Evolutionary conservation across 2,797 vertebrate species (phyloP).

Genomic region (Moxostoma hubbsi): DNA sequence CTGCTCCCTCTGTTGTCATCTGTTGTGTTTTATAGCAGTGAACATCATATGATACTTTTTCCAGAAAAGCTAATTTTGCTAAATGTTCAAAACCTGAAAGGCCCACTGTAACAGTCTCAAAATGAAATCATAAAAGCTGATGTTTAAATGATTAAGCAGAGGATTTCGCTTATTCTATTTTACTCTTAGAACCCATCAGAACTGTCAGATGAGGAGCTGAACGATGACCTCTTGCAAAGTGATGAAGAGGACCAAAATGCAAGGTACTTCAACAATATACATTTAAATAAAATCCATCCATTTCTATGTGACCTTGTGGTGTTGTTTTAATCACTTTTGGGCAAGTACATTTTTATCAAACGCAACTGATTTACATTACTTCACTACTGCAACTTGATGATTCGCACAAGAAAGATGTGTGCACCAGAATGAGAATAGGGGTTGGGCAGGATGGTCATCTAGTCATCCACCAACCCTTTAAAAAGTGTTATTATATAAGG

Average conservation of each 20-base stretch:
- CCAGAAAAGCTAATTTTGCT: not conserved
- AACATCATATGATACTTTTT: not conserved
- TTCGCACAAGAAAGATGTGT: too few relatives aligned
- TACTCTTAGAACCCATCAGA: conserved; percentile 88
- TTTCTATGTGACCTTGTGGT: not conserved
- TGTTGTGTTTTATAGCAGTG: not conserved
- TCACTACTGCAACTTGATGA: too few relatives aligned
- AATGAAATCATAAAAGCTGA: not conserved
- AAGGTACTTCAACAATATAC: conserved; percentile 60
- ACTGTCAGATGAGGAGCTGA: conserved; percentile 94
- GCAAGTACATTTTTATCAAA: too few relatives aligned
- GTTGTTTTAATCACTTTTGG: not conserved
- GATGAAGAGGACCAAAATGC: conserved; percentile 88
- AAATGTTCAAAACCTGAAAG: not conserved
- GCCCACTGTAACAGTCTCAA: not conserved
- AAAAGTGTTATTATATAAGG: too few relatives aligned
- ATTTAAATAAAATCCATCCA: not conserved
- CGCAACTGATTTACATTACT: too few relatives aligned
- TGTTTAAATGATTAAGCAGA: not conserved
- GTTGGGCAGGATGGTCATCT: too few relatives aligned
- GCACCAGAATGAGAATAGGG: too few relatives aligned
- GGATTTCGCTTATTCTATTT: conserved; percentile 51
- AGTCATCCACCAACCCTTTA: too few relatives aligned
- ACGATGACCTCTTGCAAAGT: conserved; percentile 96
- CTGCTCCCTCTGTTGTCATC: not conserved